Percentiles rank a stretch among this genome's conserved stretches.
These are phyloP conservation scores for Dastarcus helophoroides DNA, from an alignment of 2,888 invertebrate genomes.

Conservation along the genomic window DNA sequence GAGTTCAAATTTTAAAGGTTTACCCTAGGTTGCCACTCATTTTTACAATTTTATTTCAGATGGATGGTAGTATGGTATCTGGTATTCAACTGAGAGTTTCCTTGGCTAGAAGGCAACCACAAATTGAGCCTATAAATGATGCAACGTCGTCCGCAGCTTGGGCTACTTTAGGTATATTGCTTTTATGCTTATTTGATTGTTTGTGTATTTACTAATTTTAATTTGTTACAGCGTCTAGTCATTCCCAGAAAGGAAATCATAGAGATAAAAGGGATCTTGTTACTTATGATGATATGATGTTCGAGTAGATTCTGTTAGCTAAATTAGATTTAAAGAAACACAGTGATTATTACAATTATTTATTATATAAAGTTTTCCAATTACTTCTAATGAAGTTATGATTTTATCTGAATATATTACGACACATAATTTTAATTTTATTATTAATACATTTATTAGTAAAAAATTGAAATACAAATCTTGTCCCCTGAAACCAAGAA, in stretches of 20 bases:
- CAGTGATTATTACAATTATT: background rate
- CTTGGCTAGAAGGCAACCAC: constrained; percentile 68
- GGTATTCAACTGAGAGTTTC: constrained; percentile 70
- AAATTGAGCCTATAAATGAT: constrained; percentile 63
- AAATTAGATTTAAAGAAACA: constrained; percentile 1
- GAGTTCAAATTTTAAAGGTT: constrained; percentile 17
- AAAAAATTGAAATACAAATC: no score
- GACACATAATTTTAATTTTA: no score
- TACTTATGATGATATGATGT: constrained; percentile 66
- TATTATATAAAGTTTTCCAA: no score
- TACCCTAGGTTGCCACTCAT: constrained; percentile 21
- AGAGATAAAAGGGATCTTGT: constrained; percentile 75
- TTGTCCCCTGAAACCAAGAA: no score
- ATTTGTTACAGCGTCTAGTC: constrained; percentile 52
- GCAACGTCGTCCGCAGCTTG: constrained; percentile 65
- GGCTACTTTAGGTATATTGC: constrained; percentile 49
- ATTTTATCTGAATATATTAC: no score
- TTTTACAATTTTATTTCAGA: constrained; percentile 38
- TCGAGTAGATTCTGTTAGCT: constrained; percentile 26
- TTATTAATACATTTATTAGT: no score
- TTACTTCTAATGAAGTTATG: no score
- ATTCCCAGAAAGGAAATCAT: constrained; percentile 72
- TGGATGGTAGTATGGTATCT: constrained; percentile 63
- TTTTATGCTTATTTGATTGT: background rate
- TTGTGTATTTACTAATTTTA: constrained; percentile 36